A percentile compares a stretch with the other conserved stretches of the same genome.
phyloP scores from a whole-genome alignment of 2,888 invertebrate species.

The Ichneumoninae sp. region DNA sequence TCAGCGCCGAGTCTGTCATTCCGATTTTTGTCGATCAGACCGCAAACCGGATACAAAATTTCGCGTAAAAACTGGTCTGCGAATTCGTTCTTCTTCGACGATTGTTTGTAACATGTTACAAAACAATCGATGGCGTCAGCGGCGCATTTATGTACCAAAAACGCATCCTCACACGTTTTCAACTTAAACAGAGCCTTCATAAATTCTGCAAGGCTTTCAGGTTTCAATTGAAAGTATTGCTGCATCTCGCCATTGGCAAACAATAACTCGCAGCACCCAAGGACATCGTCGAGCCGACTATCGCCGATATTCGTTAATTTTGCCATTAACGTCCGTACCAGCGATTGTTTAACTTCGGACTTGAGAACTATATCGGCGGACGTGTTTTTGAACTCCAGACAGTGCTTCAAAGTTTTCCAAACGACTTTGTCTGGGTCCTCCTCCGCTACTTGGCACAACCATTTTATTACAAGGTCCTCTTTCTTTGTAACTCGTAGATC shows the following conservation, averaged over 20 bases:
- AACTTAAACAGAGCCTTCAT: conserved; percentile 53
- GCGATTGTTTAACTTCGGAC: conserved; percentile 68
- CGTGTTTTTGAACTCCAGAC: conserved; percentile 68
- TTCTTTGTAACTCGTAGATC: conserved; percentile 85
- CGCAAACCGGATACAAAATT: conserved; percentile 76
- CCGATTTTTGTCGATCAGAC: conserved; percentile 65
- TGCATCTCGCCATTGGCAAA: conserved; percentile 70
- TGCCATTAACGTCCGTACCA: conserved; percentile 70
- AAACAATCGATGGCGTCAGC: conserved; percentile 62
- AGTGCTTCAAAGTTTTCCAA: conserved; percentile 73
- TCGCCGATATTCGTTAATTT: conserved; percentile 63
- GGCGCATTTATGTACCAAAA: conserved; percentile 49
- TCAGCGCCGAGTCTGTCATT: conserved; percentile 72
- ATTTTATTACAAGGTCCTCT: conserved; percentile 85
- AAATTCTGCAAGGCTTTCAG: conserved; percentile 66
- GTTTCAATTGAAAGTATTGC: conserved; percentile 72
- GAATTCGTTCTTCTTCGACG: conserved; percentile 68
- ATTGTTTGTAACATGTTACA: conserved; percentile 73
- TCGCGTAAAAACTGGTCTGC: conserved; percentile 71
- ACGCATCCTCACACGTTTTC: neutral
- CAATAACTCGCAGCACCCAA: conserved; percentile 71
- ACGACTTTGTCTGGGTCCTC: conserved; percentile 35
- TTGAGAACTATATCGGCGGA: conserved; percentile 67
- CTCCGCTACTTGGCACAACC: conserved; percentile 82
- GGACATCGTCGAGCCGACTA: conserved; percentile 55